Evolutionary conservation across 2,797 vertebrate species (phyloP), one percentile per base, ranked within the genome.

Genomic region (Enteromius paludinosus): DNA sequence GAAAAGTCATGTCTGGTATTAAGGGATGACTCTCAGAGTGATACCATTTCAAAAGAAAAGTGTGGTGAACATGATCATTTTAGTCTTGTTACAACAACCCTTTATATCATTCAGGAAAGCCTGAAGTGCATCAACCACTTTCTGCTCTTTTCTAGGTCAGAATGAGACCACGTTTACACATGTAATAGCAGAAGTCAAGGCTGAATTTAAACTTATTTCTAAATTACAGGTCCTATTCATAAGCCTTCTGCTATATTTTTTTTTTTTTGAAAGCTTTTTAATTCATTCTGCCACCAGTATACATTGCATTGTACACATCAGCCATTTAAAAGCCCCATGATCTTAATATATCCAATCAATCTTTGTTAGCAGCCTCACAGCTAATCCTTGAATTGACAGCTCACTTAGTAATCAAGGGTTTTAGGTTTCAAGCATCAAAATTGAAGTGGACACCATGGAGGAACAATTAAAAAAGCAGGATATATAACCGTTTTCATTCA

Each of bases 1-100:
- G 35, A 61, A 84, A 47, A 64, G 54, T 64, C 38, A 61, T 38
- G 47, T 74, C 66, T 75, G 74, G 70, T 81, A 80, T 87, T 83
- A 69, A 87, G 56, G 45, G 80, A 61, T 66, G 81, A 86, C 54
- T 73, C 79, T 73, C 1, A n/a, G 6, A 52, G 79, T 65, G 69
- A 81, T 73, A 45, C 56, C 38, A 70, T 70, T 80, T 80, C 66
- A 70, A 61, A 61, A 54, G 52, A 61, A 30, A 59, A 59, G 49
- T 56, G 56, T n/a, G 15, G 54, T 54, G 64, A 41, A 79, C 20
- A 38, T n/a, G 33, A 70, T 45, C 12, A 12, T 43, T 78, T 68
- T 28, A 79, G 49, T 33, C 17, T 52, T n/a, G 35, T 59, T 45
- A 33, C 38, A 14, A 23, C 33, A 69, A 59, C 9, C 25, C n/a